These are phyloP conservation scores for Malurus alboscapulatus DNA, from an alignment of 2,113 vertebrate species.

Conservation along the genomic window DNA sequence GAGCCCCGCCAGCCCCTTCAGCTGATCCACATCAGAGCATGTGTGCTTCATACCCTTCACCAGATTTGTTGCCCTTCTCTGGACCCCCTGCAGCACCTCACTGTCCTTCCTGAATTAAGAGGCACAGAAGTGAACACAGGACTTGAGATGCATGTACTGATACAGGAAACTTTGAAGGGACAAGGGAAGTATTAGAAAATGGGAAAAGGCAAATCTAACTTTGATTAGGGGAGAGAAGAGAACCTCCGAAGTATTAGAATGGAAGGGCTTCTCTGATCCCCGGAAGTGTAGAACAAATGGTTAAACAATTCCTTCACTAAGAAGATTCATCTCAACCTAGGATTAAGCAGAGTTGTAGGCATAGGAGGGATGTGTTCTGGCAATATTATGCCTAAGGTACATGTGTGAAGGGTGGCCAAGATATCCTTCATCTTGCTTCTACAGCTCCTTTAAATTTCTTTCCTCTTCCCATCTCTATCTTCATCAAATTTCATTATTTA, in stretches of 20 bases:
- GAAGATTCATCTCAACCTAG: neutral
- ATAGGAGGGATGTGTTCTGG: neutral
- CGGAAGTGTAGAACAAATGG: neutral
- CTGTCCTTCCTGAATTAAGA: neutral
- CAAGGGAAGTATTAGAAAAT: neutral
- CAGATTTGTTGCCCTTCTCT: neutral
- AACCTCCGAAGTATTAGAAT: neutral
- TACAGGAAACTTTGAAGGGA: neutral
- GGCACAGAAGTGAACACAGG: neutral
- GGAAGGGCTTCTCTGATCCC: neutral
- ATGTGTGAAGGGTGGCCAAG: neutral
- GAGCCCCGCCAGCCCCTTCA: neutral
- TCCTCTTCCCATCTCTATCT: neutral
- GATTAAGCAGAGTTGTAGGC: neutral
- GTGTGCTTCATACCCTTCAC: neutral
- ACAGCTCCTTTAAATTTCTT: neutral
- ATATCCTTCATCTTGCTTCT: neutral
- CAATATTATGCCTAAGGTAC: neutral
- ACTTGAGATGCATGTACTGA: neutral
- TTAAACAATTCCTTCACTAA: neutral
- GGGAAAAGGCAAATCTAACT: neutral
- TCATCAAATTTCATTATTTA: neutral
- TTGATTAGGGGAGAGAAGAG: neutral
- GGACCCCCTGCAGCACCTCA: neutral
- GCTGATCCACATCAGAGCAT: neutral